A percentile compares a stretch with the other conserved stretches of the same genome.
Conservation (phyloP, 1,140 invertebrate species). For the Drosophila truncata region DNA sequence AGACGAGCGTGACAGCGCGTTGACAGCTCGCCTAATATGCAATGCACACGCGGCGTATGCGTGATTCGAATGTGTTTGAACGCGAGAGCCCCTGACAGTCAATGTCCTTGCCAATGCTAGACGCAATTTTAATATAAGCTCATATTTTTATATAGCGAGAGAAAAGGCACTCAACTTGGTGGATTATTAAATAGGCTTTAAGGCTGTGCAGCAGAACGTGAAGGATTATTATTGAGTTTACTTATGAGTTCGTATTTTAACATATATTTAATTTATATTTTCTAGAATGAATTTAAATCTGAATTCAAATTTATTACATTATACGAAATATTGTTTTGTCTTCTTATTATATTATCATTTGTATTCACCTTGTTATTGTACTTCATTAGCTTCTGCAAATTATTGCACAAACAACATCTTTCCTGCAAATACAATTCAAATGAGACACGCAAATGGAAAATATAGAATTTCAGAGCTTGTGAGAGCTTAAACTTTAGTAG, state of each 20-base stretch:
- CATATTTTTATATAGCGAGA: constrained; percentile 15
- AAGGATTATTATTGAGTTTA: neutral
- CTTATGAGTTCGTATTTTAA: neutral
- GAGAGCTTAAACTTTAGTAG: constrained; percentile 42
- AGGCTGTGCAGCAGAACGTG: neutral
- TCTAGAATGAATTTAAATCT: neutral
- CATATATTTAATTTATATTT: neutral
- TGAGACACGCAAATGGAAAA: neutral
- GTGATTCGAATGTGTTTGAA: constrained; percentile 63
- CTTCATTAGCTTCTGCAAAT: neutral
- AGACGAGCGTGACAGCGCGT: constrained; percentile 51
- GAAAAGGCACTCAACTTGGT: constrained; percentile 13
- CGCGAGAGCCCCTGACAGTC: constrained; percentile 25
- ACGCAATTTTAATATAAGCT: constrained; percentile 61
- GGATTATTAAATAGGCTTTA: constrained; percentile 25
- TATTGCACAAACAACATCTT: neutral
- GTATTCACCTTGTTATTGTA: neutral
- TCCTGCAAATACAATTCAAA: neutral
- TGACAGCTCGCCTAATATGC: constrained; percentile 51
- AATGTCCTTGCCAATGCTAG: constrained; percentile 55
- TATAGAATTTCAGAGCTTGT: neutral
- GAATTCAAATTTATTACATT: neutral
- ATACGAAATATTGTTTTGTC: neutral
- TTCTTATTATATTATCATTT: neutral
- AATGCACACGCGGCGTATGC: constrained; percentile 72